A percentile compares a stretch with the other conserved stretches of the same genome.
phyloP scores from a whole-genome alignment of 2,113 vertebrate species.

The Spea multiplicata region DNA sequence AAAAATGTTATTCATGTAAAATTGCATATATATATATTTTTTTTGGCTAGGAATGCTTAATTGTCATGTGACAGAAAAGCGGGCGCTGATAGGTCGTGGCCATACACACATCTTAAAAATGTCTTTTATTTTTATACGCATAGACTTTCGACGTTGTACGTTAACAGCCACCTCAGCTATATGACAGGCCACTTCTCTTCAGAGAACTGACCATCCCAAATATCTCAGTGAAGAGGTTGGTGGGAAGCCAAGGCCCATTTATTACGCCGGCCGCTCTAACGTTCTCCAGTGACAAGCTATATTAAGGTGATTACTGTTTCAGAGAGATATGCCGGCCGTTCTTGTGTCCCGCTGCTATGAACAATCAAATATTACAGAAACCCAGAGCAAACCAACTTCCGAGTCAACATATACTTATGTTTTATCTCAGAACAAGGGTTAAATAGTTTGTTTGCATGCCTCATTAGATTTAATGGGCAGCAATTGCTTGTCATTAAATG shows the following conservation, averaged over 20 bases:
- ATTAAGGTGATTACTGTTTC: conserved; percentile 38
- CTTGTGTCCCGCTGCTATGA: conserved; percentile 2
- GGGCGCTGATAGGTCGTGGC: too few relatives aligned
- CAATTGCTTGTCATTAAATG: not conserved
- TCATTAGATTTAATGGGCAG: not conserved
- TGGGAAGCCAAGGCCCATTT: conserved; percentile 50
- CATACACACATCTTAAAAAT: too few relatives aligned
- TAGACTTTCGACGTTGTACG: too few relatives aligned
- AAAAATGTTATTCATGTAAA: too few relatives aligned
- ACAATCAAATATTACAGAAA: not conserved
- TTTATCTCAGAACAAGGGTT: not conserved
- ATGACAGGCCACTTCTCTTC: conserved; percentile 15
- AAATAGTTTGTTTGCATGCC: not conserved
- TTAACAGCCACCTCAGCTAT: conserved; percentile 22
- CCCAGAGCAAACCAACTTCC: not conserved
- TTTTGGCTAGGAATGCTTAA: too few relatives aligned
- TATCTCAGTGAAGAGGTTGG: conserved; percentile 38
- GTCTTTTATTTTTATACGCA: too few relatives aligned
- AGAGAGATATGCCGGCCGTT: not conserved
- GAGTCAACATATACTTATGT: not conserved
- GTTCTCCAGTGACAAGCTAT: conserved; percentile 46
- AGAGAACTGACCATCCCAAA: conserved; percentile 38
- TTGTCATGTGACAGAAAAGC: too few relatives aligned
- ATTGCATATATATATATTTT: too few relatives aligned
- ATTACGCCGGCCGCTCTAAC: conserved; percentile 23